Conservation (phyloP, 2,113 vertebrate genomes). For the Gulo gulo region DNA sequence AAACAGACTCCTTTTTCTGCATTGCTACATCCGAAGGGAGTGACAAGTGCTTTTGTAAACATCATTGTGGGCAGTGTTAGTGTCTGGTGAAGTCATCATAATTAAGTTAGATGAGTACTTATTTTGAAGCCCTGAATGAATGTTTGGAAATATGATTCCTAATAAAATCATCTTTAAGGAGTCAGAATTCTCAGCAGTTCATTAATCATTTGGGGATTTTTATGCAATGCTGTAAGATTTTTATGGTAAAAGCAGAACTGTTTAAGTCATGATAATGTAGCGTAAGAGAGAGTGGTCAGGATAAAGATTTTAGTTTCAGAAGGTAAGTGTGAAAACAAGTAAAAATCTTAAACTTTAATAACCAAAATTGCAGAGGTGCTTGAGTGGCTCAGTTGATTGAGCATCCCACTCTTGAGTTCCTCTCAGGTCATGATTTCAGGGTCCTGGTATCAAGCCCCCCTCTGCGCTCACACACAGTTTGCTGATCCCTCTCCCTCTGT, state of each 20-base stretch:
- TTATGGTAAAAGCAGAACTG: slow-evolving; percentile 61
- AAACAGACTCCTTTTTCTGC: slow-evolving; percentile 40
- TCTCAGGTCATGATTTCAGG: not conserved
- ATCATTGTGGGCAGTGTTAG: slow-evolving; percentile 56
- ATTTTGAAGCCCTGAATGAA: slow-evolving; percentile 51
- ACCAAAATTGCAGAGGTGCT: not conserved
- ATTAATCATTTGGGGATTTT: slow-evolving; percentile 71
- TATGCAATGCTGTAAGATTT: not conserved
- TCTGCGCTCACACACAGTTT: not conserved
- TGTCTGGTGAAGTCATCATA: slow-evolving; percentile 65
- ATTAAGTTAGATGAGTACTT: slow-evolving; percentile 61
- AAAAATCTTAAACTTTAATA: not conserved
- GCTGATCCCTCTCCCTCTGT: not conserved
- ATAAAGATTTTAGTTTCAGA: slow-evolving; percentile 26
- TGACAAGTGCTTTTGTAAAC: slow-evolving; percentile 68
- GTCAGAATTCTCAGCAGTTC: slow-evolving; percentile 65
- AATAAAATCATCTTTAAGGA: slow-evolving; percentile 45
- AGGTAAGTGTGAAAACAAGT: not conserved
- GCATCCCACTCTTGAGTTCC: not conserved
- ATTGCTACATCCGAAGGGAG: slow-evolving; percentile 71
- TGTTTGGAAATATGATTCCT: slow-evolving; percentile 64
- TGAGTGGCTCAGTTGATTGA: not conserved
- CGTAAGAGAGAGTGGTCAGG: not conserved
- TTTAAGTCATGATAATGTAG: not conserved
- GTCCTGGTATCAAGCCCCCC: not conserved